phyloP scores from a whole-genome alignment of 2,888 invertebrate species.

The Acanthoscelides obtectus region DNA sequence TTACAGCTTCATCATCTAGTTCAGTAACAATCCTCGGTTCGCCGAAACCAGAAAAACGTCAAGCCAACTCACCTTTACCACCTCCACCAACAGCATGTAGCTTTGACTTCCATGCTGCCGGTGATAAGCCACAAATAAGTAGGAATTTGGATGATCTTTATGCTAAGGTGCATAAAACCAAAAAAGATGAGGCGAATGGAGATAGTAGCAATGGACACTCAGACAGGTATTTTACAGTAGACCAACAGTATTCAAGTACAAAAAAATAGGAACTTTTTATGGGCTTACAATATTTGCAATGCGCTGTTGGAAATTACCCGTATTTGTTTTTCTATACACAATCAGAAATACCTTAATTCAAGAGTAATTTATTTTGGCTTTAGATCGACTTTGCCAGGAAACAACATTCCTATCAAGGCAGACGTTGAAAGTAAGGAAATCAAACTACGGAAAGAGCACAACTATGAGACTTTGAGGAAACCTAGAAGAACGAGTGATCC shows the following conservation, averaged over 20 bases:
- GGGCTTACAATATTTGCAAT: too few species aligned
- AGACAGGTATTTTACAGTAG: too few species aligned
- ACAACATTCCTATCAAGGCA: background rate
- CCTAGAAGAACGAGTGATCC: constrained; percentile 32
- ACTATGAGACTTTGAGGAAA: constrained; percentile 59
- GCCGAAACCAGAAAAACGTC: constrained; percentile 84
- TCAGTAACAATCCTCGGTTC: constrained; percentile 60
- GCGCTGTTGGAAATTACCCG: too few species aligned
- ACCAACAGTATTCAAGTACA: too few species aligned
- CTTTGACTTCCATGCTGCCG: constrained; percentile 46
- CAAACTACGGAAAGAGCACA: constrained; percentile 45
- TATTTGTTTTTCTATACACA: too few species aligned
- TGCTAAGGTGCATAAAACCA: constrained; percentile 77
- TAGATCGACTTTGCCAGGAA: background rate
- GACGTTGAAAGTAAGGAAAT: background rate
- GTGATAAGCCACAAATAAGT: constrained; percentile 22
- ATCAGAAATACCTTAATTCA: too few species aligned
- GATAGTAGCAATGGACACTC: constrained; percentile 11
- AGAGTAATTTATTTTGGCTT: background rate
- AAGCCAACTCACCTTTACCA: constrained; percentile 83
- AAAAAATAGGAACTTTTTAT: too few species aligned
- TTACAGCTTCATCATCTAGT: constrained; percentile 63
- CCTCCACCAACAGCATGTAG: constrained; percentile 62
- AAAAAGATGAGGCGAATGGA: constrained; percentile 28
- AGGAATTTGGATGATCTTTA: constrained; percentile 85